Conservation (phyloP, 2,888 invertebrate genomes). For the Cepaea hortensis region DNA sequence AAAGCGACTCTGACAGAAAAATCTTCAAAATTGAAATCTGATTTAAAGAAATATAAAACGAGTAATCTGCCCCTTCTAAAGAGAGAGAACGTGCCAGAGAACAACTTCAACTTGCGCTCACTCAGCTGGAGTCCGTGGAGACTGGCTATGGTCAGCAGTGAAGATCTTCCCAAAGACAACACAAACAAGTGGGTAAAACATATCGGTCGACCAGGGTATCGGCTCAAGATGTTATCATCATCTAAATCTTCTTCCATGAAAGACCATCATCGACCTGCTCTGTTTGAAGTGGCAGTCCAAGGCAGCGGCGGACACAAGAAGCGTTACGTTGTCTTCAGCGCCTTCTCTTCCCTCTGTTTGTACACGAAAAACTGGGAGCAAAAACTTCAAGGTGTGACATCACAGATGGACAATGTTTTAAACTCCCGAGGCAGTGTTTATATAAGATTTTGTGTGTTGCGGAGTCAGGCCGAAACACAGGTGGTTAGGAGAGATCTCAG, state of each 20-base stretch:
- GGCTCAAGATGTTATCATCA: constrained; percentile 1
- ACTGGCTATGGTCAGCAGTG: constrained; percentile 51
- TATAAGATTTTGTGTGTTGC: neutral
- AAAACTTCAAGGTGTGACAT: neutral
- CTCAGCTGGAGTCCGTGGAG: constrained; percentile 63
- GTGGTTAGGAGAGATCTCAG: neutral
- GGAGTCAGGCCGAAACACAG: neutral
- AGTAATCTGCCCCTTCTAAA: constrained; percentile 34
- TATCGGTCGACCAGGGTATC: constrained; percentile 13
- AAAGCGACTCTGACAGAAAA: neutral
- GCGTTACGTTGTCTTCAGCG: constrained; percentile 23
- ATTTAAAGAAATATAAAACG: constrained; percentile 12
- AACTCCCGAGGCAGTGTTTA: neutral
- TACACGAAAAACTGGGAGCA: constrained; percentile 1
- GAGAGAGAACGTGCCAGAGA: constrained; percentile 59
- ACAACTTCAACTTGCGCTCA: constrained; percentile 56
- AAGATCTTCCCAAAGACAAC: neutral
- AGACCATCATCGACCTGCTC: too few species aligned
- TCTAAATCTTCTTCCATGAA: neutral
- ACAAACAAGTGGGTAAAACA: neutral
- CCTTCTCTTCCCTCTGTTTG: constrained; percentile 13
- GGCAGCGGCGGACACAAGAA: neutral
- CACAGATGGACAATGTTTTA: constrained; percentile 4
- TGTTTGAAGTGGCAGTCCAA: constrained; percentile 41
- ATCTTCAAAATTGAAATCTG: neutral